Percentiles rank a stretch among this genome's conserved stretches.
Conservation (phyloP, 2,888 invertebrate species). For the Germaria angustata region DNA sequence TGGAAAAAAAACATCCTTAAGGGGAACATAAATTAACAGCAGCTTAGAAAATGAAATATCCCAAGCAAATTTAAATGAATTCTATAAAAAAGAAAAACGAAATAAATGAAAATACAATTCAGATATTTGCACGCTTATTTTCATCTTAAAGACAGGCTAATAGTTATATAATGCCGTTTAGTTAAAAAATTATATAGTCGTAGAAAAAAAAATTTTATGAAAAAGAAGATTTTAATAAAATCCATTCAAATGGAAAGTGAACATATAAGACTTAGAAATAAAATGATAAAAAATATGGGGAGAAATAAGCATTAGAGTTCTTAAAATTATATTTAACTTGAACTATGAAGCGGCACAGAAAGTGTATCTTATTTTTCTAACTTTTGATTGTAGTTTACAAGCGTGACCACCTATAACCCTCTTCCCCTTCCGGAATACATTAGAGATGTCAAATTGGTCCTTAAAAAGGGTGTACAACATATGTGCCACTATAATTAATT, state of each 20-base stretch:
- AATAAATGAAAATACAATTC: conserved; percentile 32
- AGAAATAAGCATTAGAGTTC: not conserved
- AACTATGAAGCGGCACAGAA: no score
- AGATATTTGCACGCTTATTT: conserved; percentile 59
- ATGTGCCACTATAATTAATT: no score
- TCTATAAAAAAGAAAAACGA: conserved; percentile 2
- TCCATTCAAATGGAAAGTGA: not conserved
- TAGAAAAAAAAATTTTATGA: not conserved
- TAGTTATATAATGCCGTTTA: conserved; percentile 20
- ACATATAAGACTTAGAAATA: conserved; percentile 1
- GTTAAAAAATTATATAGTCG: not conserved
- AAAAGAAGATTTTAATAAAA: not conserved
- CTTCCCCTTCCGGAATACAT: no score
- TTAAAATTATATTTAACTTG: no score
- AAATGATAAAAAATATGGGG: not conserved
- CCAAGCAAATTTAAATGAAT: conserved; percentile 42
- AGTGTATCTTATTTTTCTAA: no score
- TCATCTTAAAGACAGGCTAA: conserved; percentile 54
- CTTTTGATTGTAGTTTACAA: no score
- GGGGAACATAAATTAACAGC: conserved; percentile 18
- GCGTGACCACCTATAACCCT: no score
- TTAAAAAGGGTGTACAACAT: no score
- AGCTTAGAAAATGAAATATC: conserved; percentile 2
- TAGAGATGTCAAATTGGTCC: no score
- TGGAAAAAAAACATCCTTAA: conserved; percentile 10